Evolutionary conservation across 2,888 invertebrate genomes (phyloP).

Genomic region (Oscheius sp.): DNA sequence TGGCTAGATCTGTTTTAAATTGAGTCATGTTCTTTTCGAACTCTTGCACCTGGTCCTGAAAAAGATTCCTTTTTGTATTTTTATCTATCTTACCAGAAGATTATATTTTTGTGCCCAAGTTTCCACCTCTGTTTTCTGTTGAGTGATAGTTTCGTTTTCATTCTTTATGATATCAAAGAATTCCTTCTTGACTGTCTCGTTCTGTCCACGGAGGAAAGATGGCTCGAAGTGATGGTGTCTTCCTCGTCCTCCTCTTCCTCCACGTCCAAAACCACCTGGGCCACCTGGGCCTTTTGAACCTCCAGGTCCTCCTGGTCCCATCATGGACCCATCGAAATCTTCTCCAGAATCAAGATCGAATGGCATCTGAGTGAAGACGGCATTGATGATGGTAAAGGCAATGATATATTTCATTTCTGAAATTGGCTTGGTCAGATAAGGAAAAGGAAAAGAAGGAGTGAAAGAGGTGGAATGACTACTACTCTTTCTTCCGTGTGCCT

Average conservation of each 20-base stretch:
- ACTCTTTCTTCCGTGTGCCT: background rate
- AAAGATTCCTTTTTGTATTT: background rate
- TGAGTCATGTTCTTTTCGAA: conserved; percentile 24
- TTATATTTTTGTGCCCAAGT: conserved; percentile 22
- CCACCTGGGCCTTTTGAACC: background rate
- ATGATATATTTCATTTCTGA: conserved; percentile 8
- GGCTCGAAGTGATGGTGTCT: background rate
- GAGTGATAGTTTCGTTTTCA: conserved; percentile 1
- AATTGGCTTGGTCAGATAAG: background rate
- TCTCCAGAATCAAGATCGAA: background rate
- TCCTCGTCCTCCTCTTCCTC: background rate
- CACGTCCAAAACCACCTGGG: background rate
- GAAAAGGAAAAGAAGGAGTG: background rate
- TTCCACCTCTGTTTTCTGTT: conserved; percentile 10
- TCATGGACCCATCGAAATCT: background rate
- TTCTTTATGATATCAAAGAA: conserved; percentile 8
- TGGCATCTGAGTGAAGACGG: background rate
- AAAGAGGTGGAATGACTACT: background rate
- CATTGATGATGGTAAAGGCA: background rate
- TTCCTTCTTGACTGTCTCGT: conserved; percentile 8
- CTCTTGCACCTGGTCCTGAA: conserved; percentile 40
- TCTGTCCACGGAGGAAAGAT: conserved; percentile 19
- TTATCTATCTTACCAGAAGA: background rate
- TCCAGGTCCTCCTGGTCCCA: background rate
- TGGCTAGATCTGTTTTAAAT: conserved; percentile 34